Conservation (phyloP, 2,888 invertebrate genomes). For the Drosophila monieri region DNA sequence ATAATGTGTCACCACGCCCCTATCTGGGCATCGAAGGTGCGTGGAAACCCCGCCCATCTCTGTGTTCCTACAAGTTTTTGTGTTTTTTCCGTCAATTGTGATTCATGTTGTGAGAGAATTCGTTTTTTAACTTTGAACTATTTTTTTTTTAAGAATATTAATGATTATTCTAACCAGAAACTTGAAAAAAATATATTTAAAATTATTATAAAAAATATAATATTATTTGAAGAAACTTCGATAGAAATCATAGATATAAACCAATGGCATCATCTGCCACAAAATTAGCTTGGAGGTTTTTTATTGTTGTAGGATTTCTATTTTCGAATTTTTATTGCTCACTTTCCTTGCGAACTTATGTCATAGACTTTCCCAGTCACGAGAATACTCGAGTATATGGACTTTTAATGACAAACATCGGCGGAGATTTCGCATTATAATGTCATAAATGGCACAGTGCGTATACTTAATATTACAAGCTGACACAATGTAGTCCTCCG, state of each 20-base stretch:
- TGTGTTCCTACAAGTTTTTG: constrained; percentile 12
- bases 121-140: not conserved
- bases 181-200: not conserved
- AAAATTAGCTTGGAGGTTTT: constrained; percentile 1
- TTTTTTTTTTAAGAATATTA: not conserved
- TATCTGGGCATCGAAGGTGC: constrained; percentile 80
- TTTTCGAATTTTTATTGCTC: constrained; percentile 32
- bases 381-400: not conserved
- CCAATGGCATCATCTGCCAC: not conserved
- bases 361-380: constrained; percentile 12
- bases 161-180: not conserved
- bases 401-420: not conserved
- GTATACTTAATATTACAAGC: constrained; percentile 2
- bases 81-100: not conserved
- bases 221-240: not conserved
- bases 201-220: not conserved
- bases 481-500: not conserved
- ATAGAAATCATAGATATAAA: not conserved
- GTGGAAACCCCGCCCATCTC: constrained; percentile 32
- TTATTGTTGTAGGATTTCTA: constrained; percentile 18
- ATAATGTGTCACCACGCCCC: constrained; percentile 83
- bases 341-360: constrained; percentile 22
- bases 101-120: not conserved
- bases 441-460: not conserved
- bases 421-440: not conserved